Percentiles rank a stretch among this genome's conserved stretches.
Conservation (phyloP, 2,797 vertebrate species). For the Ceyx erithaca region DNA sequence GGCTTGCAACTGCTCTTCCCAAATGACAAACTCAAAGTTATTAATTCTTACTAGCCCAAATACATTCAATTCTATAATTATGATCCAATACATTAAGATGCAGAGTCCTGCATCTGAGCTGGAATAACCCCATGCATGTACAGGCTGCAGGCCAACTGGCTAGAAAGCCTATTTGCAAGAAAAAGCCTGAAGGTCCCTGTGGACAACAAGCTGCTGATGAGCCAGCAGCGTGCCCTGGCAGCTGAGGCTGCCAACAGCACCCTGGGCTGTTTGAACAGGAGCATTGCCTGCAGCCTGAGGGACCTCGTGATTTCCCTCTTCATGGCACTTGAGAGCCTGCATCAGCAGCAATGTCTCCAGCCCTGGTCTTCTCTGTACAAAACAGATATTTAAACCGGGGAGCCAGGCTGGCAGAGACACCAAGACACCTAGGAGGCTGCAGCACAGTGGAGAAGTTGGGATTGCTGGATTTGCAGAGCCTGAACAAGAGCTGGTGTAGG, state of each 20-base stretch:
- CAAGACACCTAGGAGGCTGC: not conserved
- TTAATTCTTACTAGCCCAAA: not conserved
- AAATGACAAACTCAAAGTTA: constrained; percentile 2
- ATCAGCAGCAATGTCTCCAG: not conserved
- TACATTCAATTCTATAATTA: not conserved
- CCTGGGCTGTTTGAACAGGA: constrained; percentile 40
- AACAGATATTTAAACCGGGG: not conserved
- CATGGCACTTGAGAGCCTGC: not conserved
- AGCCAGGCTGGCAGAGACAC: not conserved
- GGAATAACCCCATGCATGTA: constrained; percentile 3
- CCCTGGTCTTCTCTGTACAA: not conserved
- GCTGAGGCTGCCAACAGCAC: constrained; percentile 28
- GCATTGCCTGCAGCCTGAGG: not conserved
- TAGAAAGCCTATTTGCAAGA: constrained; percentile 6
- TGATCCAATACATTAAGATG: not conserved
- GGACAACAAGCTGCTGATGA: not conserved
- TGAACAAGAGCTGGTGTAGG: not conserved
- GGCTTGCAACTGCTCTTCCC: not conserved
- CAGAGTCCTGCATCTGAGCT: constrained; percentile 4
- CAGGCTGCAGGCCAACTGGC: constrained; percentile 45
- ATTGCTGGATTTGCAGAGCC: not conserved
- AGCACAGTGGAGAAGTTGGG: not conserved
- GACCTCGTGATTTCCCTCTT: constrained; percentile 2
- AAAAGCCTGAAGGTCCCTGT: constrained; percentile 33
- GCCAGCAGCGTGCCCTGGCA: constrained; percentile 43